Percentiles rank a stretch among this genome's conserved stretches.
These are phyloP conservation scores for Antedon mediterranea DNA, from an alignment of 53 echinoderm and acorn worm genomes.

Conservation along the genomic window DNA sequence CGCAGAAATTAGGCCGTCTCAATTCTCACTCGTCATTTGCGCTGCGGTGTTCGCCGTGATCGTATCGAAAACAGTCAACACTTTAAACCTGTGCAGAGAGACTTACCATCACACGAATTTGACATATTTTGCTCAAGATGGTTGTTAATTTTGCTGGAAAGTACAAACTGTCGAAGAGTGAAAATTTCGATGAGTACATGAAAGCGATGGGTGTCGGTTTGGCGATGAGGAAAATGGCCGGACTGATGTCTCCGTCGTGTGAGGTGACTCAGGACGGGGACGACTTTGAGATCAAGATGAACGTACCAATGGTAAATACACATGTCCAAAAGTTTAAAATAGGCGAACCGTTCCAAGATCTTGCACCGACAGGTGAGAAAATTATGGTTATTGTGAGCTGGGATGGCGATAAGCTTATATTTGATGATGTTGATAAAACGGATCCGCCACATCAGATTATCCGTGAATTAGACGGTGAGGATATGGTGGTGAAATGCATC, in stretches of 20 bases:
- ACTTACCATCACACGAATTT: too few relatives aligned
- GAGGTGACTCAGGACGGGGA: slow-evolving; percentile 4
- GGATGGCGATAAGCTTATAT: not conserved
- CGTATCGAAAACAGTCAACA: not conserved
- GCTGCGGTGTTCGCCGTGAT: not conserved
- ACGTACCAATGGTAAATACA: not conserved
- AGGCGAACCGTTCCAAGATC: slow-evolving; percentile 9
- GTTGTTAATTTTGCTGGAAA: not conserved
- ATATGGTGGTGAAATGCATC: slow-evolving; percentile 76
- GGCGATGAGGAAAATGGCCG: slow-evolving; percentile 1
- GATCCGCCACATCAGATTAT: not conserved
- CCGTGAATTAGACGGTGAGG: not conserved
- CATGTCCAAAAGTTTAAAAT: slow-evolving; percentile 2
- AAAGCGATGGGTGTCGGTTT: slow-evolving; percentile 6
- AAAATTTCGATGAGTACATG: slow-evolving; percentile 11
- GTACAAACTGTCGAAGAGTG: slow-evolving; percentile 1
- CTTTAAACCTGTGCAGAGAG: too few relatives aligned
- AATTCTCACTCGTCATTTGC: not conserved
- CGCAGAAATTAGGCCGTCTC: not conserved
- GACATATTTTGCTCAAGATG: not conserved
- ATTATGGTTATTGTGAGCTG: not conserved
- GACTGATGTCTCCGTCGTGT: slow-evolving; percentile 1
- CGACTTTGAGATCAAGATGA: slow-evolving; percentile 2
- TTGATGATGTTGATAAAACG: not conserved
- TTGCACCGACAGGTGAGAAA: slow-evolving; percentile 1